Base-by-base conservation (phyloP, 1,140 invertebrate species). In the Drosophila equinoxialis region DNA sequence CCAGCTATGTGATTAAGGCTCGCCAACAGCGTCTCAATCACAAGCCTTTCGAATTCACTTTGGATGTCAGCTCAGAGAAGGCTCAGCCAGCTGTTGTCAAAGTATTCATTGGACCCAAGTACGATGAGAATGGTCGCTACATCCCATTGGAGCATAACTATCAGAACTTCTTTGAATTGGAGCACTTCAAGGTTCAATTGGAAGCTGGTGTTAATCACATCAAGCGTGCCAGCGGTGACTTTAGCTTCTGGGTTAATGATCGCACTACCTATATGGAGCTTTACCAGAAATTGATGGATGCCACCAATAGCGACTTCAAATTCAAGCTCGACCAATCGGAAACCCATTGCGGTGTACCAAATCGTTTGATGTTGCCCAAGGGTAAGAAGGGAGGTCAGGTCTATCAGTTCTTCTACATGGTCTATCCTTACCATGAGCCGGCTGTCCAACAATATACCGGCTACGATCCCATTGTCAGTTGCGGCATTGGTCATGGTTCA, bases 321-420 rank as follows among this genome's bases (percentile, higher is more conserved):
- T 93, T 94, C 65, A 92, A 92, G 55, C 60, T 93, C 26, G 93
- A 94, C 69, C 93, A 93, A 89, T 92, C 92, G 8, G 92, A 94
- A 71, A 91, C 93, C 23, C 93, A 93, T 63, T 94, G 93, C 70
- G 94, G 93, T 10, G 93, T 94, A 79, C 95, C 95, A n/a, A 92
- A 94, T 30, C 93, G 95, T 61, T 91, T 96, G 30, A 92, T 96
- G 69, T 82, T 96, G 70, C 95, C 96, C 23, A 95, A 93, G 79
- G 96, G 96, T 77, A 94, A 93, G 66, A 92, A 93, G 68, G 94
- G 93, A 68, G 96, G 96, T 72, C 93, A 94, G 84, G 90, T 94
- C 26, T 95, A 94, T 92, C 94, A 95, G 73, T 90, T 96, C 66
- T 95, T 94, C 91, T 94, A 95, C 11, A 93, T 95, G 66, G 94